Percentiles rank a stretch among this genome's conserved stretches.
These are phyloP conservation scores for Apamea anceps DNA, from an alignment of 2,888 invertebrate genomes.

Conservation along the genomic window DNA sequence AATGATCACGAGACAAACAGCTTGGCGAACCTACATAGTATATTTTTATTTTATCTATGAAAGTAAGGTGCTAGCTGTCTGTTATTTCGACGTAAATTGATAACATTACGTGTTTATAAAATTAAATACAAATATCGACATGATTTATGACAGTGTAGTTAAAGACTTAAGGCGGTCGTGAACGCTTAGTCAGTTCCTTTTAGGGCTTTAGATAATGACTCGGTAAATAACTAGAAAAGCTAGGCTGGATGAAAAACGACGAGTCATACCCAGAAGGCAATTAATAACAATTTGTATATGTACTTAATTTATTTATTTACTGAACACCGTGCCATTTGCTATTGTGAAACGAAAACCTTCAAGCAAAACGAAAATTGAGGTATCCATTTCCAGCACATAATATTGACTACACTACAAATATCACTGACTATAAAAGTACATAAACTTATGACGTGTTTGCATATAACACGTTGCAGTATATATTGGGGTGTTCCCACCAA, in stretches of 20 bases:
- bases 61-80: neutral
- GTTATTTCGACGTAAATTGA: neutral
- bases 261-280: constrained; percentile 61
- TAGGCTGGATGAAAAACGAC: constrained; percentile 60
- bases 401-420: constrained; percentile 13
- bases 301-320: constrained; percentile 43
- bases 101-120: constrained; percentile 17
- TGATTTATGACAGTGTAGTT: constrained; percentile 52
- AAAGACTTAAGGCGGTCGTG: constrained; percentile 45
- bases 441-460: constrained; percentile 20
- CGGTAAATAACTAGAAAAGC: constrained; percentile 65
- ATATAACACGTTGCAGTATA: constrained; percentile 5
- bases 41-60: neutral
- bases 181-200: constrained; percentile 62
- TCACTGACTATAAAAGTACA: constrained; percentile 6
- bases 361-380: constrained; percentile 60
- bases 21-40: neutral
- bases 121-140: constrained; percentile 39
- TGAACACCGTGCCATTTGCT: constrained; percentile 41
- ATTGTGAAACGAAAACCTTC: constrained; percentile 31
- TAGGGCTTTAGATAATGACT: constrained; percentile 69
- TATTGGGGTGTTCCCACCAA: constrained; percentile 9
- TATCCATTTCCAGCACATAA: constrained; percentile 49
- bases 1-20: neutral
- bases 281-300: constrained; percentile 64